A percentile compares a stretch with the other conserved stretches of the same genome.
These are phyloP conservation scores for Fregata magnificens DNA, from an alignment of 2,113 vertebrate species.

Conservation along the genomic window DNA sequence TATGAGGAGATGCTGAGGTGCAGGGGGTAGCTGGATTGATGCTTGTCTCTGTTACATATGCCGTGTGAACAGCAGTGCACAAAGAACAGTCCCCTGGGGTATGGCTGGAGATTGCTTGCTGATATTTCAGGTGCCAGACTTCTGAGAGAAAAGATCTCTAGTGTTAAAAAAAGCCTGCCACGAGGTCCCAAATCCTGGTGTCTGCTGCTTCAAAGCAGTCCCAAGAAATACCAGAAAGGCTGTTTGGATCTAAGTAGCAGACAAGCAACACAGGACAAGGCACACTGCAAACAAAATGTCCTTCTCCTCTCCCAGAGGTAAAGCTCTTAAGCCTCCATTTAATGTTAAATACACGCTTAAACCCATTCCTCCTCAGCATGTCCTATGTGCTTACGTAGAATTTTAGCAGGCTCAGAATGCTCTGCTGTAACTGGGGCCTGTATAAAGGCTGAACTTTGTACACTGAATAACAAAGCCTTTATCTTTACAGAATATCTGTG, in stretches of 20 bases:
- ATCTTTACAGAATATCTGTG: background rate
- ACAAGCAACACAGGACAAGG: background rate
- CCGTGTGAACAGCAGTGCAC: background rate
- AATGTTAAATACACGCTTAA: conserved; percentile 7
- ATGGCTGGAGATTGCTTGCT: background rate
- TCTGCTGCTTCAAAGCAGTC: background rate
- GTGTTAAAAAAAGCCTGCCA: background rate
- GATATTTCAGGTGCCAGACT: background rate
- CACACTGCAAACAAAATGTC: background rate
- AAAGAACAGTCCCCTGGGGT: background rate
- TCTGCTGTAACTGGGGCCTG: background rate
- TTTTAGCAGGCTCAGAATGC: background rate
- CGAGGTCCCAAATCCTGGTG: background rate
- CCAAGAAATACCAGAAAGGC: background rate
- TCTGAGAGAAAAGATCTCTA: background rate
- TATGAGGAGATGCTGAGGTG: background rate
- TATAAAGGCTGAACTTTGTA: background rate
- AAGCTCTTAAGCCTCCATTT: conserved; percentile 34
- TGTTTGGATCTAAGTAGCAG: background rate
- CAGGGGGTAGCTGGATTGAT: background rate
- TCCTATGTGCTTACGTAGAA: background rate
- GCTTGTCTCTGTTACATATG: background rate
- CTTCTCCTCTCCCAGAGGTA: background rate
- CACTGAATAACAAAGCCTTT: background rate
- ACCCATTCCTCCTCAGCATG: background rate